Evolutionary conservation across 2,797 vertebrate genomes (phyloP).

Genomic region (Lagocephalus sceleratus): DNA sequence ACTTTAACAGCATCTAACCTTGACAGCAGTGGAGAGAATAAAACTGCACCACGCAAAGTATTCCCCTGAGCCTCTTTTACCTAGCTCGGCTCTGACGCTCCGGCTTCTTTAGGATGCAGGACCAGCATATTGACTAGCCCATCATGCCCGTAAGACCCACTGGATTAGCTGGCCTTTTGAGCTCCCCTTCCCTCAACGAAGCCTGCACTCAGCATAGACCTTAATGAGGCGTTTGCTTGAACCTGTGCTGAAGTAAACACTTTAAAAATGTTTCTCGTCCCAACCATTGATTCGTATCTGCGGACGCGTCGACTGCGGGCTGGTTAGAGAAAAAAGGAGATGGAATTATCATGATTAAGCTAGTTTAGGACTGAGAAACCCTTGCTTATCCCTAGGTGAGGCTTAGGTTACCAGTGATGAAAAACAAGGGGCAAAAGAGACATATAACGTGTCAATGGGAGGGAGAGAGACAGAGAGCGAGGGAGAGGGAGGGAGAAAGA

Average conservation of each 20-base stretch:
- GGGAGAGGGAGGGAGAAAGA: constrained; percentile 16
- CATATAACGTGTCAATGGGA: constrained; percentile 24
- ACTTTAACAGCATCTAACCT: constrained; percentile 59
- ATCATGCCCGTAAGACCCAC: constrained; percentile 68
- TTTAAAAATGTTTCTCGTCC: constrained; percentile 49
- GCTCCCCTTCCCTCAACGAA: constrained; percentile 50
- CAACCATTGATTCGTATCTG: constrained; percentile 60
- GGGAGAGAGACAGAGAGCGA: constrained; percentile 17
- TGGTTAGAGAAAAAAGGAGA: constrained; percentile 36
- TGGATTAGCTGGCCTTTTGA: constrained; percentile 69
- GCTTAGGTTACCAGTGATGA: constrained; percentile 36
- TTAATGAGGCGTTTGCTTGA: constrained; percentile 67
- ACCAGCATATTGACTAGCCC: constrained; percentile 66
- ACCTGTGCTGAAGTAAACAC: constrained; percentile 62
- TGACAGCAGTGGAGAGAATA: constrained; percentile 61
- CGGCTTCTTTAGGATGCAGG: constrained; percentile 61
- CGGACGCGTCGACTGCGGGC: constrained; percentile 25
- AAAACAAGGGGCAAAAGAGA: constrained; percentile 17
- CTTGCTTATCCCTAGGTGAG: constrained; percentile 33
- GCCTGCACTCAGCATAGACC: constrained; percentile 60
- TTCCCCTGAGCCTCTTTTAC: constrained; percentile 67
- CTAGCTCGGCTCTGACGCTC: constrained; percentile 44
- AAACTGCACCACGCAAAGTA: constrained; percentile 50
- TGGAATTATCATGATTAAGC: constrained; percentile 12
- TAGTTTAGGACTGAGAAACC: constrained; percentile 37